Base-by-base conservation (phyloP, 1,140 invertebrate species). In the Eriosoma lanigerum region DNA sequence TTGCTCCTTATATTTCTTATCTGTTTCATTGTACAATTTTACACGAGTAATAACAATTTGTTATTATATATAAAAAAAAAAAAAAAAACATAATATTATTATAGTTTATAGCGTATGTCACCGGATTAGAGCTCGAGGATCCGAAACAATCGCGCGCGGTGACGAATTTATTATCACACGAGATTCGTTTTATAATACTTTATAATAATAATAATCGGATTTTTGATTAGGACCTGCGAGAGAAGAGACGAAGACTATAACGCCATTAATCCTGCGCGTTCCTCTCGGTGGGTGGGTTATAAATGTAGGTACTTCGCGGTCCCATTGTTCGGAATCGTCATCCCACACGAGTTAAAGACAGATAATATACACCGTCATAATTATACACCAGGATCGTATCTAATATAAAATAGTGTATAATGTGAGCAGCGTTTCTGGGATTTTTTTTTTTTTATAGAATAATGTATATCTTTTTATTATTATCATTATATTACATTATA, bases 201-300 rank as follows among this genome's bases (percentile, higher is more conserved):
- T 12, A 46, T 68, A 38, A 44, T 68, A 24, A n/a, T 68, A 48
- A 68, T 68, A 48, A n/a, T 48, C 38, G 66, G 66, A 38, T 68
- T 68, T 68, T 68, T 68, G 66, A 68, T 68, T 68, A 68, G 66
- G 44, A 68, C 66, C 44, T 12, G 38, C 19, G 38, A 68, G 38
- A 29, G 38, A 15, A 24, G 60, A 38, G 21, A 44, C 19, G 38
- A 12, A 19, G 32, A 48, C 38, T 48, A 68, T 13, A 38, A 48
- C 64, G 64, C 64, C 64, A 46, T 48, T 68, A 68, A 68, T 68
- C 38, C 66, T 13, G 44, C 21, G 29, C 19, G 44, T 13, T 68
- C 66, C 6, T 68, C 66, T 68, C 66, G 66, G 66, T 68, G 66
- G 66, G 66, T 68, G 66, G 66, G 66, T 68, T 68, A 38, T 64